Evolutionary conservation across 1,140 invertebrate genomes (phyloP).

Genomic region (Cecropterus lyciades): DNA sequence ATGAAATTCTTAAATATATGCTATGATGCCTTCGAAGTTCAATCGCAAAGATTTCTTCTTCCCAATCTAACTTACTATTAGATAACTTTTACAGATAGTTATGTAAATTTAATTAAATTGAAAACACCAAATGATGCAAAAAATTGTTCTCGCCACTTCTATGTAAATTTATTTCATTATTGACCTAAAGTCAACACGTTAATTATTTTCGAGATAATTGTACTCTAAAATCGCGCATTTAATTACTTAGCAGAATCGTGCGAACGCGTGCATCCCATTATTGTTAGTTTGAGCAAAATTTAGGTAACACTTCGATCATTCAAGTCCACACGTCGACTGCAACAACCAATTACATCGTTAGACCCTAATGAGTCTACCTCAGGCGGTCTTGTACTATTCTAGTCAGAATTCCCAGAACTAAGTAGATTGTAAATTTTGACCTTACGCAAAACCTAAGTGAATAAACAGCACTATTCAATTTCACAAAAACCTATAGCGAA

Average conservation of each 20-base stretch:
- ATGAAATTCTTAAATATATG: too few species aligned
- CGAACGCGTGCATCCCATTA: slow-evolving; percentile 11
- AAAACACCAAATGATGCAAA: too few species aligned
- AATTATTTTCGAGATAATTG: slow-evolving; percentile 11
- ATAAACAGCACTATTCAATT: neutral
- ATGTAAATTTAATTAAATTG: too few species aligned
- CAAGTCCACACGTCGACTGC: slow-evolving; percentile 29
- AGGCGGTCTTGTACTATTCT: slow-evolving; percentile 6
- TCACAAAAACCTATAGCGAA: neutral
- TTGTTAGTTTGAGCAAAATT: slow-evolving; percentile 1
- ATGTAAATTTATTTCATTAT: too few species aligned
- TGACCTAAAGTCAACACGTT: neutral
- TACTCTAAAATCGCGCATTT: slow-evolving; percentile 10
- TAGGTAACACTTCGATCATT: slow-evolving; percentile 24
- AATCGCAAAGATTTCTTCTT: too few species aligned
- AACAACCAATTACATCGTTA: slow-evolving; percentile 40
- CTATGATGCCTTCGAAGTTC: too few species aligned
- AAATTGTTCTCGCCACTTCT: too few species aligned
- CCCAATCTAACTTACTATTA: too few species aligned
- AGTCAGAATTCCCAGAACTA: slow-evolving; percentile 2
- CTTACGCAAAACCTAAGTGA: neutral
- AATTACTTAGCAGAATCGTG: slow-evolving; percentile 24
- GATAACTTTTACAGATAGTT: too few species aligned
- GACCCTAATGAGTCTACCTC: slow-evolving; percentile 27
- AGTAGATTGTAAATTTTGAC: slow-evolving; percentile 5